These are phyloP conservation scores for Philotrypesis tridentata DNA, from an alignment of 1,140 invertebrate genomes.

Conservation along the genomic window DNA sequence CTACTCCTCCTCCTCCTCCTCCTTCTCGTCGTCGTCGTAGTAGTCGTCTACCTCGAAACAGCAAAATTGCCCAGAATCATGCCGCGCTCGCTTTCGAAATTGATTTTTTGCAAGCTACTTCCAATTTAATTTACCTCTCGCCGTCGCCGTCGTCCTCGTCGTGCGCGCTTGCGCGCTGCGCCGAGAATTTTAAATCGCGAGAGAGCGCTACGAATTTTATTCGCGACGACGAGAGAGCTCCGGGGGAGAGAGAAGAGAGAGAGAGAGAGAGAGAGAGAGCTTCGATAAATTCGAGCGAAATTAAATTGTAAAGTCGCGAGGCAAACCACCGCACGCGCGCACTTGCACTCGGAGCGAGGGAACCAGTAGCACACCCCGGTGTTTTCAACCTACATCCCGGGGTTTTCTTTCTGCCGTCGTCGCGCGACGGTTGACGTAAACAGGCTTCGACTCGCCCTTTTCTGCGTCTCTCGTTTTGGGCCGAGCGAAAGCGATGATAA, in stretches of 20 bases:
- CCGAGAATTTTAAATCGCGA: background rate
- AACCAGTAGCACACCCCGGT: too few species aligned
- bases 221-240: too few species aligned
- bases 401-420: too few species aligned
- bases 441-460: background rate
- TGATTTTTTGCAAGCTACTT: background rate
- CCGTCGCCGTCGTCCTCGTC: too few species aligned
- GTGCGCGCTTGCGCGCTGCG: too few species aligned
- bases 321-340: background rate
- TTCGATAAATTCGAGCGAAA: background rate
- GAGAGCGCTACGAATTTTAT: background rate
- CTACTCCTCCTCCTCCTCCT: too few species aligned
- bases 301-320: background rate
- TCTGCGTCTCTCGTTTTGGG: background rate
- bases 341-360: too few species aligned
- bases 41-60: background rate
- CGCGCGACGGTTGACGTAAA: background rate
- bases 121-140: background rate
- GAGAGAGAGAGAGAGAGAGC: too few species aligned
- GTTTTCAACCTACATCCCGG: background rate
- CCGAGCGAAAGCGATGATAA: slow-evolving; percentile 30
- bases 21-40: too few species aligned
- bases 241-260: too few species aligned
- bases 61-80: background rate
- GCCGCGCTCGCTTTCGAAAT: background rate